Base-by-base conservation (phyloP, 2,888 invertebrate genomes). In the Leucophora obtusa region DNA sequence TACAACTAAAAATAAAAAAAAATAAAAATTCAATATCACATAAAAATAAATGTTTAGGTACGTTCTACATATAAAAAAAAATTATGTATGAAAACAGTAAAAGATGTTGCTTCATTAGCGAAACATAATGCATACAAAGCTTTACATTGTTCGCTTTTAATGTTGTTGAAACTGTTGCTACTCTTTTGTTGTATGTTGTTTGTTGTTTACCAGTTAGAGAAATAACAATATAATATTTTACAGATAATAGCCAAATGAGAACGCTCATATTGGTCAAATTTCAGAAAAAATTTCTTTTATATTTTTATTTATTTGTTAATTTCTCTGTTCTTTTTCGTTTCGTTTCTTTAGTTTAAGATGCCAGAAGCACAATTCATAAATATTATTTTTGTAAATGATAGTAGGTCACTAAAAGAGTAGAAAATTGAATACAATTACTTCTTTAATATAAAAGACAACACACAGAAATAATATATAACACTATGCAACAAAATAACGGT, bases 201-300 rank as follows among this genome's bases (percentile, higher is more conserved):
- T 47, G 43, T n/a, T 47, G 43, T 47, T 47, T 10, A n/a, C 43
- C 14, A 47, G 5, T 47, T 47, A n/a, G 4, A n/a, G 14, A 10
- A 14, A 47, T 47, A 62, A 62, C 62, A 33, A 38, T 28, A 65
- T 9, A 68, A 43, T 47, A 68, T 28, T 35, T 70, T 28, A 58
- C 51, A 70, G 51, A 71, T 62, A 50, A 58, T 51, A 70, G 70
- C 58, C 21, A 60, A 76, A 54, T 71, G 47, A 43, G 59, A 77
- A 66, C 71, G 51, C 18, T 65, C 35, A 72, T 60, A 54, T 78
- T 60, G 50, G 47, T 50, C n/a, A 47, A 47, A 47, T 47, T n/a
- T 47, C 43, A n/a, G n/a, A n/a, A 47, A n/a, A 47, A 47, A 47
- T 47, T 47, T 47, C n/a, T 47, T 47, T 47, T n/a, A 6, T n/a